Evolutionary conservation across 2,113 vertebrate genomes (phyloP).

Genomic region (Eudyptes chrysolophus): DNA sequence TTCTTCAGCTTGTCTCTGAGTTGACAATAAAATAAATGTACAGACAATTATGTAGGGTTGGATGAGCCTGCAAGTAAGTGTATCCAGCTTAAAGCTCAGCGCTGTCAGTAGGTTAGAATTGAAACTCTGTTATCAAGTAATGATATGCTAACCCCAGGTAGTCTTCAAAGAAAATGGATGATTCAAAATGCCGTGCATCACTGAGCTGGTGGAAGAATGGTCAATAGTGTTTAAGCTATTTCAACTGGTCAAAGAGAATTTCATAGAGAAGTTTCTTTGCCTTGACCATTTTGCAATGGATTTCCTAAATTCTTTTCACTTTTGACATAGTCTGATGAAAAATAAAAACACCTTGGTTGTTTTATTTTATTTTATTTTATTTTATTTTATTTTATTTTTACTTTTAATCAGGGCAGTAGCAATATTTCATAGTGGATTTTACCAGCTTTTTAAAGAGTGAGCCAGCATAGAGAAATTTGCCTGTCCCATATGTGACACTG

Average conservation of each 20-base stretch:
- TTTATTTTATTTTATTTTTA: background rate
- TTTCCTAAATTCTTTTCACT: background rate
- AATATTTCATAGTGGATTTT: background rate
- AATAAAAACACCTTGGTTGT: background rate
- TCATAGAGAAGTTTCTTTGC: background rate
- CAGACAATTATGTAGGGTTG: slow-evolving; percentile 68
- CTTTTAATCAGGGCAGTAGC: background rate
- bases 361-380: background rate
- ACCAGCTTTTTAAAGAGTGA: background rate
- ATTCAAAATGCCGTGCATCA: slow-evolving; percentile 49
- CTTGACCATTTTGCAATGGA: background rate
- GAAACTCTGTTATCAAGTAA: slow-evolving; percentile 15
- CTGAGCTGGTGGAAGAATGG: slow-evolving; percentile 47
- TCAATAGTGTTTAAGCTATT: slow-evolving; percentile 52
- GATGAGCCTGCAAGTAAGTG: slow-evolving; percentile 48
- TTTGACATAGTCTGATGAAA: background rate
- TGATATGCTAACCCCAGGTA: slow-evolving; percentile 27
- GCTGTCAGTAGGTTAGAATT: background rate
- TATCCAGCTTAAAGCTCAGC: background rate
- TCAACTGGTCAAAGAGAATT: slow-evolving; percentile 35
- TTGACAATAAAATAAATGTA: slow-evolving; percentile 72
- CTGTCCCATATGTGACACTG: background rate
- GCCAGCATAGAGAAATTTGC: background rate
- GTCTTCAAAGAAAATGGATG: slow-evolving; percentile 48
- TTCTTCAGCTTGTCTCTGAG: slow-evolving; percentile 68